These are phyloP conservation scores for Glossophaga mutica DNA, from an alignment of 2,797 vertebrate species.

Conservation along the genomic window DNA sequence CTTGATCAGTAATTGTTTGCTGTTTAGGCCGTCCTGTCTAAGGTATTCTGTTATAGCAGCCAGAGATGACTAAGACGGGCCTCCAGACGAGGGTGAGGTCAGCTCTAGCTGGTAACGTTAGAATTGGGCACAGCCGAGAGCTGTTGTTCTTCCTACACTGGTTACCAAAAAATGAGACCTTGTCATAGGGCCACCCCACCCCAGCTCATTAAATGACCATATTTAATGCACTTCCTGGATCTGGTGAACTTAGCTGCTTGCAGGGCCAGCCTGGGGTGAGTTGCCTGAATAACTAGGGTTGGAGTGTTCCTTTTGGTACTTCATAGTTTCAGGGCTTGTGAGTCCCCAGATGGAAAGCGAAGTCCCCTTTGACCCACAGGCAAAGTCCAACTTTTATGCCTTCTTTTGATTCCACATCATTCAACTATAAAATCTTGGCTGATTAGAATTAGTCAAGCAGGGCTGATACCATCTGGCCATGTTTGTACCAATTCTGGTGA, in stretches of 20 bases:
- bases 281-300: background rate
- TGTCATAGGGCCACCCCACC: background rate
- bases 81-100: background rate
- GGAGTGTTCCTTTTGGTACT: background rate
- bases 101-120: background rate
- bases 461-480: background rate
- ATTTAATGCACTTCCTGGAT: background rate
- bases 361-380: background rate
- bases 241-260: background rate
- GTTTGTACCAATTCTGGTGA: background rate
- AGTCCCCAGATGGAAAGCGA: constrained; percentile 9
- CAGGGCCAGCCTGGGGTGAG: background rate
- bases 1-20: background rate
- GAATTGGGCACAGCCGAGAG: too few species aligned
- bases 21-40: background rate
- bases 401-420: constrained; percentile 34
- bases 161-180: background rate
- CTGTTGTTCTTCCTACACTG: background rate
- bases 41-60: background rate
- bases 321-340: background rate
- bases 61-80: background rate
- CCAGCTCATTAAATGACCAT: background rate
- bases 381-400: constrained; percentile 35
- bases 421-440: constrained; percentile 26
- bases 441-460: background rate